Base-by-base conservation (phyloP, 2,113 vertebrate genomes). In the Speoplatyrhinus poulsoni region DNA sequence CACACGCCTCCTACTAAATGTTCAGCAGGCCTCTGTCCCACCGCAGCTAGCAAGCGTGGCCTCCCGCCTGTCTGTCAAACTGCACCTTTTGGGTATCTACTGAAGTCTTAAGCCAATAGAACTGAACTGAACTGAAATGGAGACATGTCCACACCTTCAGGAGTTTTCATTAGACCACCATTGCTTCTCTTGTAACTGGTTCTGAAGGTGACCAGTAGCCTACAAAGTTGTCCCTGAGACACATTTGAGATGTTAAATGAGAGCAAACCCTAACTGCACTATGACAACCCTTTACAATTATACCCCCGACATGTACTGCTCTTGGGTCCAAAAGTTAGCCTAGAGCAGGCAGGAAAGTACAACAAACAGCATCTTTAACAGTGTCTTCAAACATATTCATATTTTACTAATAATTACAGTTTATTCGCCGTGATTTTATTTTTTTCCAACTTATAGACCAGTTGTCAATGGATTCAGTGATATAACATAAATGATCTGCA, bases 321-420 rank as follows among this genome's bases (percentile, higher is more conserved):
- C 86, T 79, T 46, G 80, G 81, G 84, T 88, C 76, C 79, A 83
- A 74, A 79, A 46, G 65, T 85, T 78, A 80, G 80, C 76, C 65
- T 77, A 70, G 74, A 79, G 83, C 78, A 81, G 75, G 78, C 80
- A 78, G 70, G 69, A 80, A 73, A 66, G 75, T 50, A 82, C 41
- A 77, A 85, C 75, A 77, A 85, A 90, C 85, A 91, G 80, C 84
- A 90, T 90, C 77, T 87, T 87, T 69, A 73, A 89, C 92, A 93
- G 91, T 93, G 92, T 92, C 80, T 88, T 92, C 61, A 86, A 87
- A 91, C 79, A 88, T 87, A 82, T 86, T 87, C 70, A 89, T 84
- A 79, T 80, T 85, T 87, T 79, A 88, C 84, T 70, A 89, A 82
- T 79, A 82, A 84, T 85, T 85, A 90, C 82, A 89, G 77, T 84